Evolutionary conservation across 2,888 invertebrate species (phyloP).

Genomic region (Deroplatys truncata): DNA sequence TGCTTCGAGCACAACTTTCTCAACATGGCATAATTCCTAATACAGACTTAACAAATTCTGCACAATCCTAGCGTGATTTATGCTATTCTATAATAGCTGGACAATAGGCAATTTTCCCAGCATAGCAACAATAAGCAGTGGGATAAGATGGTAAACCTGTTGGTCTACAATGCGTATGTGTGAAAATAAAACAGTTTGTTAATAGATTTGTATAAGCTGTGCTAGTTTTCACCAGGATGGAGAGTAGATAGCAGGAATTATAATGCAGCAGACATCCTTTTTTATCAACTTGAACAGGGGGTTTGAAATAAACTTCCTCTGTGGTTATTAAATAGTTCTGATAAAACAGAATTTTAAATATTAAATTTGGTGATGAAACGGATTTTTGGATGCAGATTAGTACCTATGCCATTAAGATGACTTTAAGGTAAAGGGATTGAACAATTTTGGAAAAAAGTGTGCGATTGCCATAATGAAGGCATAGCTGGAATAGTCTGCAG

Average conservation of each 20-base stretch:
- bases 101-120: not conserved
- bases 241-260: not conserved
- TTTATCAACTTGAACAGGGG: not conserved
- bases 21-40: constrained; percentile 57
- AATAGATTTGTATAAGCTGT: not conserved
- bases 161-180: not conserved
- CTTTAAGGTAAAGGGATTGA: too few relatives aligned
- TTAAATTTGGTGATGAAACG: too few relatives aligned
- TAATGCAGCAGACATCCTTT: not conserved
- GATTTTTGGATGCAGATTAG: too few relatives aligned
- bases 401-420: too few relatives aligned
- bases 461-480: too few relatives aligned
- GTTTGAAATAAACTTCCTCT: too few relatives aligned
- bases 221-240: not conserved
- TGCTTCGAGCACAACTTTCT: constrained; percentile 62
- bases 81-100: not conserved
- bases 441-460: too few relatives aligned
- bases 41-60: constrained; percentile 20
- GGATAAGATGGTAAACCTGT: not conserved
- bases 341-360: too few relatives aligned
- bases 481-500: too few relatives aligned
- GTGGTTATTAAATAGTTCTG: too few relatives aligned
- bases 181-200: not conserved
- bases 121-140: not conserved
- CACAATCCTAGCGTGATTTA: constrained; percentile 6